These are phyloP conservation scores for Muraenolepis orangiensis DNA, from an alignment of 2,797 vertebrate species.

Conservation along the genomic window DNA sequence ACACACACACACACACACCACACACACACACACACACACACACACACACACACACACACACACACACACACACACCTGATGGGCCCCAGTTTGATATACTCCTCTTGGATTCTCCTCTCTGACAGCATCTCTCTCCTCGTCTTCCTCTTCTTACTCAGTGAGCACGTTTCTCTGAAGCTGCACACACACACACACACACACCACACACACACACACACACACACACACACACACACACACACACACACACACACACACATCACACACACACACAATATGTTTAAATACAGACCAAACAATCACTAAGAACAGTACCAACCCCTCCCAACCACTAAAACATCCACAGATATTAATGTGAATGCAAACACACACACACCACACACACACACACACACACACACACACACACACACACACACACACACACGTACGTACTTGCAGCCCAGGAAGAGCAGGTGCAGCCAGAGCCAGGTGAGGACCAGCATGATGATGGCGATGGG, in stretches of 20 bases:
- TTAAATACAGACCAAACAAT: too few species aligned
- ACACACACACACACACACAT: background rate
- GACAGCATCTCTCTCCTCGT: slow-evolving; percentile 89
- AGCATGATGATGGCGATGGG: slow-evolving; percentile 95
- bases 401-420: background rate
- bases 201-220: slow-evolving; percentile 8
- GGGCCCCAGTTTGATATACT: slow-evolving; percentile 89
- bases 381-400: slow-evolving; percentile 11
- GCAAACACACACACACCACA: slow-evolving; percentile 9
- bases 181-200: slow-evolving; percentile 22
- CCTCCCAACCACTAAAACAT: too few species aligned
- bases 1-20: slow-evolving; percentile 1
- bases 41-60: background rate
- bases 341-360: too few species aligned
- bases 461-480: slow-evolving; percentile 95
- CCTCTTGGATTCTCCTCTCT: slow-evolving; percentile 91
- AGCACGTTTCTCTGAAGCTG: slow-evolving; percentile 96
- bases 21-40: slow-evolving; percentile 5
- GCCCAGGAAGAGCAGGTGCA: slow-evolving; percentile 94
- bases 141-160: slow-evolving; percentile 93
- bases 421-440: slow-evolving; percentile 85
- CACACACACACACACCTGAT: slow-evolving; percentile 76
- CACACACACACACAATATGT: slow-evolving; percentile 1
- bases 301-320: too few species aligned
- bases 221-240: slow-evolving; percentile 11